Percentiles rank a stretch among this genome's conserved stretches.
Evolutionary conservation across 2,113 vertebrate genomes (phyloP).

Genomic region (Ramphastos sulfuratus): DNA sequence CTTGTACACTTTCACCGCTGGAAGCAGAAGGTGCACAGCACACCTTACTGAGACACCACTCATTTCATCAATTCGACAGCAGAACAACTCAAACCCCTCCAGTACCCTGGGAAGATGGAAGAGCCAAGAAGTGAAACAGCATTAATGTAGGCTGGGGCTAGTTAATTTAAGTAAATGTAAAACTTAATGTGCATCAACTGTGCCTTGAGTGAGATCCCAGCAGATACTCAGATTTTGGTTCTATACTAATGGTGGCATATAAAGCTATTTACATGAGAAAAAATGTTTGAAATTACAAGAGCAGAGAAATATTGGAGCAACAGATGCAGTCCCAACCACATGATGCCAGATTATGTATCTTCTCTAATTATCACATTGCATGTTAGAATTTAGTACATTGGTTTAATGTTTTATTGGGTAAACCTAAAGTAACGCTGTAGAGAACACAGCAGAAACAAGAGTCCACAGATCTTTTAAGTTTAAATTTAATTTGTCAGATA

Average conservation of each 20-base stretch:
- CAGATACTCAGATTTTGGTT: neutral
- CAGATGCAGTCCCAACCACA: neutral
- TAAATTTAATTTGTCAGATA: slow-evolving; percentile 98
- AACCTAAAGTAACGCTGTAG: neutral
- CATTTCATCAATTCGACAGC: neutral
- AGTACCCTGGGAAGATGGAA: neutral
- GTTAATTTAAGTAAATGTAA: neutral
- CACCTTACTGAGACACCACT: neutral
- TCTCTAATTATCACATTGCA: neutral
- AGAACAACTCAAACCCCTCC: neutral
- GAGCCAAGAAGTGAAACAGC: neutral
- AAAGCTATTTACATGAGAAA: neutral
- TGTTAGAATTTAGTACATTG: neutral
- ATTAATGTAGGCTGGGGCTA: too few relatives aligned
- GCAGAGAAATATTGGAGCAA: neutral
- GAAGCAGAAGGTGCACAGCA: neutral
- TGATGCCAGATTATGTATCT: neutral
- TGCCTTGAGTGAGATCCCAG: neutral
- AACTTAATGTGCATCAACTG: neutral
- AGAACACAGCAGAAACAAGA: slow-evolving; percentile 74
- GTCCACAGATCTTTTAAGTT: slow-evolving; percentile 73
- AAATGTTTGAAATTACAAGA: neutral
- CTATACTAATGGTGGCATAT: neutral
- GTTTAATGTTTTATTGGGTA: slow-evolving; percentile 12
- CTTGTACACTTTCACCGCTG: neutral